These are phyloP conservation scores for Xylocampa areola DNA, from an alignment of 2,888 invertebrate species.

Conservation along the genomic window DNA sequence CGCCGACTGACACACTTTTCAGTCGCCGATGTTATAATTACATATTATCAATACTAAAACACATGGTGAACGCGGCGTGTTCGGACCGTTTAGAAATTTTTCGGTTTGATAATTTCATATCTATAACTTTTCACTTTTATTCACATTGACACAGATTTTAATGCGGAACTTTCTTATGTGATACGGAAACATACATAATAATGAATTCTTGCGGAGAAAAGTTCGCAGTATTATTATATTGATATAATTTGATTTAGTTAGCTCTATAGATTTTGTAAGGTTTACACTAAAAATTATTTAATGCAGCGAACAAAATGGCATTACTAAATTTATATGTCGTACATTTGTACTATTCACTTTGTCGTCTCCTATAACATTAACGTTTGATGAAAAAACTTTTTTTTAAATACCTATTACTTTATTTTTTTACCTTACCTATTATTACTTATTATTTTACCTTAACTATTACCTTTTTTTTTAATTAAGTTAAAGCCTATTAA, in stretches of 20 bases:
- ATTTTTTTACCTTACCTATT: too few species aligned
- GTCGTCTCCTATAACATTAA: too few species aligned
- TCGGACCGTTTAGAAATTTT: slow-evolving; percentile 50
- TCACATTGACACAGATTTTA: slow-evolving; percentile 48
- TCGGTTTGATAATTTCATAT: slow-evolving; percentile 45
- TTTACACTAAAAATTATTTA: too few species aligned
- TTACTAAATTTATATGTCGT: too few species aligned
- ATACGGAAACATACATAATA: slow-evolving; percentile 25
- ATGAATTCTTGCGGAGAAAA: not conserved
- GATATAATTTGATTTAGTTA: not conserved
- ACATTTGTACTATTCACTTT: too few species aligned
- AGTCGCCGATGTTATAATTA: slow-evolving; percentile 75
- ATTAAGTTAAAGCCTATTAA: too few species aligned
- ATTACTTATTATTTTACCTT: too few species aligned
- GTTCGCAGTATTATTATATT: not conserved
- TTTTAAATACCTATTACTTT: too few species aligned
- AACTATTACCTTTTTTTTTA: not conserved
- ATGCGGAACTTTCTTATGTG: slow-evolving; percentile 40
- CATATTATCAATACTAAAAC: slow-evolving; percentile 63
- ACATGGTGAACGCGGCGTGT: slow-evolving; percentile 42
- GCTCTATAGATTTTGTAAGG: not conserved
- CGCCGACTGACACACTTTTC: slow-evolving; percentile 83
- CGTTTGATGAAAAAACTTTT: too few species aligned
- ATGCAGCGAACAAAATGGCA: too few species aligned
- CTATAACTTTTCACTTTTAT: slow-evolving; percentile 60